Percentiles rank a stretch among this genome's conserved stretches.
These are phyloP conservation scores for Tetramorium bicarinatum DNA, from an alignment of 2,888 invertebrate genomes.

Conservation along the genomic window DNA sequence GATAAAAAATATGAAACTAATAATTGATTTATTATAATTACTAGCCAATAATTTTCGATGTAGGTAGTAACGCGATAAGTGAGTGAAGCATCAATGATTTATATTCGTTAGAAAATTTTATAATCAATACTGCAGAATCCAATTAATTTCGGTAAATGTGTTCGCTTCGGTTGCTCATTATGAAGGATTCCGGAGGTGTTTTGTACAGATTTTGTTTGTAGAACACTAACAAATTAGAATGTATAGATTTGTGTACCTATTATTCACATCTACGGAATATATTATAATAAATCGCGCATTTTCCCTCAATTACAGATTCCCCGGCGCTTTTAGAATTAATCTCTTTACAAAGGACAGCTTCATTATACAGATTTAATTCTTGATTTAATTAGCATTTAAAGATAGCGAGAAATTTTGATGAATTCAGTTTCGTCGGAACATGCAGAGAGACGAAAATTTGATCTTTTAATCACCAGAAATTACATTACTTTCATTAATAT, in stretches of 20 bases:
- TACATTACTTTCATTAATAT: neutral
- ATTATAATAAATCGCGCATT: slow-evolving; percentile 12
- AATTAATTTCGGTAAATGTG: slow-evolving; percentile 6
- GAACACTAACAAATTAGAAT: neutral
- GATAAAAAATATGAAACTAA: slow-evolving; percentile 4
- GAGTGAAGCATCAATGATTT: neutral
- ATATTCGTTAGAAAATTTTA: neutral
- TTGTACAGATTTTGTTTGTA: neutral
- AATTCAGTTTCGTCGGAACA: neutral
- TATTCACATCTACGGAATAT: neutral
- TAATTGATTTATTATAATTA: slow-evolving; percentile 14
- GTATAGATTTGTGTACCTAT: neutral
- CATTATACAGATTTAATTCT: slow-evolving; percentile 1
- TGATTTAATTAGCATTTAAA: slow-evolving; percentile 1
- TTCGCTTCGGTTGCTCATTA: neutral
- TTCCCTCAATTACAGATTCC: neutral
- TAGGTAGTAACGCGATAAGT: neutral
- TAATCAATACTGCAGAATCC: slow-evolving; percentile 6
- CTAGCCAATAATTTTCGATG: neutral
- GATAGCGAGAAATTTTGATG: neutral
- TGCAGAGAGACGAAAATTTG: neutral
- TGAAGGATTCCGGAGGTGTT: slow-evolving; percentile 8
- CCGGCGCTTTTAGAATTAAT: slow-evolving; percentile 8
- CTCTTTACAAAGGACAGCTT: neutral
- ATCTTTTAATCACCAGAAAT: neutral